Percentiles rank a stretch among this genome's conserved stretches.
Evolutionary conservation across 1,140 invertebrate species (phyloP).

Genomic region (Zaprionus kolodkinae): DNA sequence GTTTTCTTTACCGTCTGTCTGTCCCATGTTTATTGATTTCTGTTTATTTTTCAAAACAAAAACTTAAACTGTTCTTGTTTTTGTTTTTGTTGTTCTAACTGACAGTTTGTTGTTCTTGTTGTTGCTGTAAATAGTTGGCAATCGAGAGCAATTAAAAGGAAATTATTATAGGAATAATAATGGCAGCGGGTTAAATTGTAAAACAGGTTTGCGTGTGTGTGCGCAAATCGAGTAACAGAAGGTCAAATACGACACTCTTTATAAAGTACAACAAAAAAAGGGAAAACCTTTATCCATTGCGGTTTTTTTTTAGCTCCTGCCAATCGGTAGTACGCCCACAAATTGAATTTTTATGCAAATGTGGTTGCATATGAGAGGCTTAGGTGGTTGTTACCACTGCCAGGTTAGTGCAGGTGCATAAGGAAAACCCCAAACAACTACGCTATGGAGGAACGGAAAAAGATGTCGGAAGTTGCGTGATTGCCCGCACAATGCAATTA

Average conservation of each 20-base stretch:
- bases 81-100: slow-evolving; percentile 28
- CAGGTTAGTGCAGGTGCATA: not conserved
- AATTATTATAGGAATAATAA: slow-evolving; percentile 60
- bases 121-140: not conserved
- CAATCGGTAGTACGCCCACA: slow-evolving; percentile 12
- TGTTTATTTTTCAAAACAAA: slow-evolving; percentile 51
- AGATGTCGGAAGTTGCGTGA: slow-evolving; percentile 65
- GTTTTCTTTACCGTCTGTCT: slow-evolving; percentile 35
- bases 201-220: slow-evolving; percentile 19
- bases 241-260: slow-evolving; percentile 23
- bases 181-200: slow-evolving; percentile 49
- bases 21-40: slow-evolving; percentile 61
- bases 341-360: slow-evolving; percentile 47
- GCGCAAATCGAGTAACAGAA: not conserved
- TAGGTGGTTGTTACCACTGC: slow-evolving; percentile 22
- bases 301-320: not conserved
- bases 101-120: not conserved
- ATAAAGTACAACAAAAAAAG: slow-evolving; percentile 6
- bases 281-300: not conserved
- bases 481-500: slow-evolving; percentile 37
- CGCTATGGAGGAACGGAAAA: slow-evolving; percentile 43
- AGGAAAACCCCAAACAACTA: slow-evolving; percentile 29
- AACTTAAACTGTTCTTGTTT: slow-evolving; percentile 29
- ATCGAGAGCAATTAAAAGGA: slow-evolving; percentile 34
- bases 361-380: not conserved